phyloP scores from a whole-genome alignment of 2,797 vertebrate species.

The Peromyscus melanophrys region DNA sequence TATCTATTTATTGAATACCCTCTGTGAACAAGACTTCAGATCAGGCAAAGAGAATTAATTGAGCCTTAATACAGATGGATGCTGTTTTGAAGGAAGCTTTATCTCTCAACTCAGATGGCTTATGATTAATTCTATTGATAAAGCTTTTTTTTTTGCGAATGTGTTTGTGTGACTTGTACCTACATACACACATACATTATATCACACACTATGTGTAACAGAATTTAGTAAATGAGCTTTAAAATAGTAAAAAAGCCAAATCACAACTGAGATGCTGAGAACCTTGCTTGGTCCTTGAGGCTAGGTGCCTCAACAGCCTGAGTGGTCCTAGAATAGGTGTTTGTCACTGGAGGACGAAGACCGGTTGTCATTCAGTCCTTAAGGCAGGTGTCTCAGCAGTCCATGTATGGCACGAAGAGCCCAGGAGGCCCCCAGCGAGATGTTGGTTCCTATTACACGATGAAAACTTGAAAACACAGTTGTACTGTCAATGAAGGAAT shows the following conservation, averaged over 20 bases:
- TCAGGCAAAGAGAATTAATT: neutral
- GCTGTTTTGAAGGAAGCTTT: neutral
- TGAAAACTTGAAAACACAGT: neutral
- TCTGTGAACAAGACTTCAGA: neutral
- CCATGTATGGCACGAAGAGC: neutral
- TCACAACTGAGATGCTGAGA: neutral
- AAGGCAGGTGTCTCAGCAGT: neutral
- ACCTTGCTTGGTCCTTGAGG: neutral
- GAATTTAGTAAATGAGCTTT: neutral
- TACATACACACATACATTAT: too few species aligned
- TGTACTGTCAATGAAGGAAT: neutral
- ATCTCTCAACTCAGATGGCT: neutral
- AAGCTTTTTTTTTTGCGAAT: neutral
- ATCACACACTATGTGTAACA: neutral
- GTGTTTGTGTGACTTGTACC: neutral
- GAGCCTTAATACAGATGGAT: neutral
- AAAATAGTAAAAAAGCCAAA: neutral
- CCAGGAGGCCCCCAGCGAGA: neutral
- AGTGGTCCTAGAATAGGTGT: neutral
- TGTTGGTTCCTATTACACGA: neutral
- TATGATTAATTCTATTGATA: neutral
- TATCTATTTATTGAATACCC: neutral
- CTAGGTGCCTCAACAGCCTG: neutral
- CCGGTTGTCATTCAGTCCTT: neutral
- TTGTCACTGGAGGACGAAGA: neutral